Evolutionary conservation across 2,797 vertebrate species (phyloP).

Genomic region (Poeciliopsis turneri): DNA sequence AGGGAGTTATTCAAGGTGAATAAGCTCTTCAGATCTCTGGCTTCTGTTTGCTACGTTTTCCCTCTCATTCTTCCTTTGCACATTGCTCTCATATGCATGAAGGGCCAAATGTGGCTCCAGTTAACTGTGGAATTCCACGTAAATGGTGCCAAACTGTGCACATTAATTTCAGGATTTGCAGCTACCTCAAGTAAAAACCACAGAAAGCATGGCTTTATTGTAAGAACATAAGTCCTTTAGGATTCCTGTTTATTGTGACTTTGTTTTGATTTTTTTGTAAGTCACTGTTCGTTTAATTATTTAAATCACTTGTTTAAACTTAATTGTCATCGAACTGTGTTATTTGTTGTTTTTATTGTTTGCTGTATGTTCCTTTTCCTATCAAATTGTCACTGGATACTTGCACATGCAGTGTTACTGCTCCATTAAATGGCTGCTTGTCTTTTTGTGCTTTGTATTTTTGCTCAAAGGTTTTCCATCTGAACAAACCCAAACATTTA

Average conservation of each 20-base stretch:
- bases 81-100: constrained; percentile 54
- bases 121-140: constrained; percentile 47
- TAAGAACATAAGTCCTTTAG: neutral
- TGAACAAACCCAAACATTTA: neutral
- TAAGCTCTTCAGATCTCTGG: constrained; percentile 54
- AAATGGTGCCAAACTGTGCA: constrained; percentile 11
- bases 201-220: neutral
- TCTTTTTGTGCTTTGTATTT: neutral
- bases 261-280: neutral
- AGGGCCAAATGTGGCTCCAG: constrained; percentile 46
- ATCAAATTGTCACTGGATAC: neutral
- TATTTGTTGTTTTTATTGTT: neutral
- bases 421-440: neutral
- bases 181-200: constrained; percentile 17
- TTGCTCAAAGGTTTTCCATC: neutral
- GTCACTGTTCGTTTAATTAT: neutral
- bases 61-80: constrained; percentile 34
- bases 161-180: constrained; percentile 22
- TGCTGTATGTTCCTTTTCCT: neutral
- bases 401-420: neutral
- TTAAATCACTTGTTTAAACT: neutral
- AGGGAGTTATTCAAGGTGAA: constrained; percentile 70
- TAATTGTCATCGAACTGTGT: neutral
- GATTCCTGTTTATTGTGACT: constrained; percentile 2
- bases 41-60: constrained; percentile 24